Conservation (phyloP, 2,113 vertebrate species). For the Panthera tigris region DNA sequence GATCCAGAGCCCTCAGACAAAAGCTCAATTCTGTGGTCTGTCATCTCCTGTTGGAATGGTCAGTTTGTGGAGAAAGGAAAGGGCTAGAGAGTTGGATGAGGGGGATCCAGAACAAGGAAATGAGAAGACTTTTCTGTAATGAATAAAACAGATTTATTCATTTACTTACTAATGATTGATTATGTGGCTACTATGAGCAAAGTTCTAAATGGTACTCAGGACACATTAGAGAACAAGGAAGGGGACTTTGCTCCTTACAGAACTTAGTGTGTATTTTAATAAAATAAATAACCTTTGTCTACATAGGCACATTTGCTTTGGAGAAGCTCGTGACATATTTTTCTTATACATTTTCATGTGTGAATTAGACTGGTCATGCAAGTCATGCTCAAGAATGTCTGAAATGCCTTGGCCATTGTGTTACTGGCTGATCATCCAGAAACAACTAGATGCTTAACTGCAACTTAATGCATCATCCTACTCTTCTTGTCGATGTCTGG, state of each 20-base stretch:
- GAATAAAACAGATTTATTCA: background rate
- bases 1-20: background rate
- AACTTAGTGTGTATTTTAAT: too few relatives aligned
- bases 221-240: accelerated
- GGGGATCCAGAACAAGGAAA: background rate
- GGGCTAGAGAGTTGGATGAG: background rate
- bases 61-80: background rate
- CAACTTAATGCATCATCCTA: background rate
- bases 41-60: background rate
- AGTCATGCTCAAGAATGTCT: too few relatives aligned
- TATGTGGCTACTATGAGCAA: background rate
- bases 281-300: background rate
- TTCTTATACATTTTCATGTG: too few relatives aligned
- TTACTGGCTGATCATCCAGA: background rate
- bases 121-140: background rate
- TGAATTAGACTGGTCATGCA: background rate
- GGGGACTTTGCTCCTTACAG: background rate
- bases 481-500: background rate
- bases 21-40: background rate
- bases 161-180: background rate
- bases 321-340: background rate
- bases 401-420: background rate
- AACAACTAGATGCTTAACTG: accelerated
- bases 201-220: background rate
- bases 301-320: background rate